phyloP scores from a whole-genome alignment of 2,797 vertebrate species.

The Danio aesculapii region DNA sequence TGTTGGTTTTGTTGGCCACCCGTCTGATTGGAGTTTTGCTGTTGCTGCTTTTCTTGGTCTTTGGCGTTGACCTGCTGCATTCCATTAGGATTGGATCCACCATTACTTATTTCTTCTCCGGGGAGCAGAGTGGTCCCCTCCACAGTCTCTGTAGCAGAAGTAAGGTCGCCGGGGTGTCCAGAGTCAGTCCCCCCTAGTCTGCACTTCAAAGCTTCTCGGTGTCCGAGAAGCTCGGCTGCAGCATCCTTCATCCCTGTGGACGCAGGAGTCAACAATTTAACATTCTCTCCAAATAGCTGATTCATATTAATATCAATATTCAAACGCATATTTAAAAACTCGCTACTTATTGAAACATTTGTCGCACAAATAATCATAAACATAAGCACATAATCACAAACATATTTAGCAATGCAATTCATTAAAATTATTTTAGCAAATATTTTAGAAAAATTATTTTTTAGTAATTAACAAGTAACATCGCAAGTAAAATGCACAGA shows the following conservation, averaged over 20 bases:
- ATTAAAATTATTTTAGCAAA: slow-evolving; percentile 47
- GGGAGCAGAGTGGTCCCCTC: slow-evolving; percentile 93
- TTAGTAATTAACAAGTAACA: slow-evolving; percentile 48
- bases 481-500: slow-evolving; percentile 27
- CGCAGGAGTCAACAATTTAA: slow-evolving; percentile 27
- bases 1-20: slow-evolving; percentile 88
- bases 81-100: slow-evolving; percentile 89
- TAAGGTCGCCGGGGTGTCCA: slow-evolving; percentile 93
- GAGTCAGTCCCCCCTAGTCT: slow-evolving; percentile 89
- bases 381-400: background rate
- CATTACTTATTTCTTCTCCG: slow-evolving; percentile 92
- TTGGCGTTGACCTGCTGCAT: slow-evolving; percentile 90
- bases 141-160: slow-evolving; percentile 89
- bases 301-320: slow-evolving; percentile 2
- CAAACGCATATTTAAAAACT: background rate
- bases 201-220: slow-evolving; percentile 95
- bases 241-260: slow-evolving; percentile 96
- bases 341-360: background rate
- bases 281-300: slow-evolving; percentile 32
- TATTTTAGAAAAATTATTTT: slow-evolving; percentile 47
- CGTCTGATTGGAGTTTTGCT: slow-evolving; percentile 86
- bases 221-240: slow-evolving; percentile 92
- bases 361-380: background rate
- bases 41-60: slow-evolving; percentile 92
- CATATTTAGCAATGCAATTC: slow-evolving; percentile 1